A percentile compares a stretch with the other conserved stretches of the same genome.
Conservation (phyloP, 2,113 vertebrate species). For the Cepphus grylle region DNA sequence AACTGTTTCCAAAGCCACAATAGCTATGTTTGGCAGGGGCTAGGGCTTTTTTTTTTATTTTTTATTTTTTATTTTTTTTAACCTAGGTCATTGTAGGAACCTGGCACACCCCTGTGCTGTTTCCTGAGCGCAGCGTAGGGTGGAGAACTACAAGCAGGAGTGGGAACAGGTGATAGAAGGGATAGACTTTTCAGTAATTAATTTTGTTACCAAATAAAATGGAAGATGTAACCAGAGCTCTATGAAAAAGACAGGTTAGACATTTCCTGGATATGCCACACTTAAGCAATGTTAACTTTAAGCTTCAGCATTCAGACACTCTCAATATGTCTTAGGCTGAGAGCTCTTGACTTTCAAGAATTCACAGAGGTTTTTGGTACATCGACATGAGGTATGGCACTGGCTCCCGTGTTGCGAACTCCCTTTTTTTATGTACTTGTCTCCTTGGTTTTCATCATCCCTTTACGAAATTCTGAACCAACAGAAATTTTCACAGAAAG, state of each 20-base stretch:
- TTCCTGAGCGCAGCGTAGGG: not conserved
- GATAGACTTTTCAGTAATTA: not conserved
- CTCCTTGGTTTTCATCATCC: not conserved
- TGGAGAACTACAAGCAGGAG: not conserved
- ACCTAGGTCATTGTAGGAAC: not conserved
- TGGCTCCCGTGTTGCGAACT: not conserved
- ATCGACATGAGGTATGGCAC: fast-evolving
- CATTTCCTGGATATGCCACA: not conserved
- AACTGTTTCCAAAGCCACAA: not conserved
- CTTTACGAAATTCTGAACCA: not conserved
- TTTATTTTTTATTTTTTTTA: not conserved
- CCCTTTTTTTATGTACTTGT: not conserved
- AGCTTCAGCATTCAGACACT: not conserved
- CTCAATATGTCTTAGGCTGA: not conserved
- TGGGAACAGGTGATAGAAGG: not conserved
- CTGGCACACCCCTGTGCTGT: not conserved
- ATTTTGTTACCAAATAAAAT: not conserved
- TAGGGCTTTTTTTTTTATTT: not conserved
- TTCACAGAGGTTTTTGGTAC: not conserved
- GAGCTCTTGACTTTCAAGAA: not conserved
- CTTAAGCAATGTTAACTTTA: not conserved
- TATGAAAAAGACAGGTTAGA: not conserved
- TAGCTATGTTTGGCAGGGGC: not conserved
- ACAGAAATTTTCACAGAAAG: not conserved
- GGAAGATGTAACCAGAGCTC: not conserved